A percentile compares a stretch with the other conserved stretches of the same genome.
phyloP scores from a whole-genome alignment of 2,888 invertebrate species.

The Drosophila austrosaltans region DNA sequence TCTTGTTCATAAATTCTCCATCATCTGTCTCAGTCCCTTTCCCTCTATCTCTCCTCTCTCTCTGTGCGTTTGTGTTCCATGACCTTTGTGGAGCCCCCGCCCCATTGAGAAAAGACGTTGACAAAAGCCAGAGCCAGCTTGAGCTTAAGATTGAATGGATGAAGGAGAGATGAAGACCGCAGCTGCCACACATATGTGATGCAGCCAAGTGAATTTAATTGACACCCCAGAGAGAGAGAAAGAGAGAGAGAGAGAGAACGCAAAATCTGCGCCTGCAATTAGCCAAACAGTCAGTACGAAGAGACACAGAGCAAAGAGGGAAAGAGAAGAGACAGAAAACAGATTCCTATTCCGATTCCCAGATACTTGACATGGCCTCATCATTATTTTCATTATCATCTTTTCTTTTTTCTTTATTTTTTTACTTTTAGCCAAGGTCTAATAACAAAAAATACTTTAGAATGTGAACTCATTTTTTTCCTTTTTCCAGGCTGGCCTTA shows the following conservation, averaged over 20 bases:
- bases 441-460: slow-evolving; percentile 23
- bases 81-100: slow-evolving; percentile 27
- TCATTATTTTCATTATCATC: background rate
- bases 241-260: slow-evolving; percentile 30
- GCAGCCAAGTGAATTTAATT: slow-evolving; percentile 72
- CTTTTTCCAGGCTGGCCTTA: slow-evolving; percentile 66
- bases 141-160: slow-evolving; percentile 4
- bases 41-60: slow-evolving; percentile 17
- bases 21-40: slow-evolving; percentile 8
- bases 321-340: background rate
- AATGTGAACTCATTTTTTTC: slow-evolving; percentile 61
- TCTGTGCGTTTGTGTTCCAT: slow-evolving; percentile 15
- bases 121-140: slow-evolving; percentile 13
- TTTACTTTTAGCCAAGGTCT: slow-evolving; percentile 69
- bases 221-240: slow-evolving; percentile 60
- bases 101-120: slow-evolving; percentile 1
- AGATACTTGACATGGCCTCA: slow-evolving; percentile 6
- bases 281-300: slow-evolving; percentile 42
- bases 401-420: slow-evolving; percentile 17
- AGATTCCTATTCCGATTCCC: slow-evolving; percentile 6
- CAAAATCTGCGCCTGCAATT: slow-evolving; percentile 75
- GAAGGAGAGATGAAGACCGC: slow-evolving; percentile 26
- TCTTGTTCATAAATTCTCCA: slow-evolving; percentile 47
- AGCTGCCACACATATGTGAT: slow-evolving; percentile 71
- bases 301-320: slow-evolving; percentile 12